Percentiles rank a stretch among this genome's conserved stretches.
phyloP scores from a whole-genome alignment of 2,888 invertebrate genomes.

The Drosophila acutilabella region DNA sequence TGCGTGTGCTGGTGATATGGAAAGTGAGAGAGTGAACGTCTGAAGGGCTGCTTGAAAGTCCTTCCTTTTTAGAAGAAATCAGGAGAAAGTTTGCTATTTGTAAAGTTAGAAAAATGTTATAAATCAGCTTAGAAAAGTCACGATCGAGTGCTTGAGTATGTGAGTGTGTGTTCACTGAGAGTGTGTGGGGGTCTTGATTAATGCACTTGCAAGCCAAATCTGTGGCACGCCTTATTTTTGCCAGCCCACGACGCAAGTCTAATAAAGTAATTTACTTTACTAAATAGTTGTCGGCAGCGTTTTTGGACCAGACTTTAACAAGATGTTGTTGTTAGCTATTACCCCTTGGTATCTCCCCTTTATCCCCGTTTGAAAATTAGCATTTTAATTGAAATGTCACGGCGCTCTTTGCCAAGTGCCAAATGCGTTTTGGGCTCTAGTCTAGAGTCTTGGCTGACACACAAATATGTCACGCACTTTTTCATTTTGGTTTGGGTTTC shows the following conservation, averaged over 20 bases:
- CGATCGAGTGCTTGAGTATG: slow-evolving; percentile 75
- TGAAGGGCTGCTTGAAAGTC: slow-evolving; percentile 58
- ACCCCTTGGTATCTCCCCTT: slow-evolving; percentile 9
- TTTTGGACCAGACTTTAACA: slow-evolving; percentile 60
- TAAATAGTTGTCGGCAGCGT: slow-evolving; percentile 75
- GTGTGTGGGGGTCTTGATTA: slow-evolving; percentile 73
- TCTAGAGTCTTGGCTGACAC: slow-evolving; percentile 15
- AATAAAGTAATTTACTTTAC: slow-evolving; percentile 78
- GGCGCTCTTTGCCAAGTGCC: slow-evolving; percentile 70
- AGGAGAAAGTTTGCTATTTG: slow-evolving; percentile 48
- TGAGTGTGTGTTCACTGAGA: slow-evolving; percentile 21
- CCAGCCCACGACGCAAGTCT: slow-evolving; percentile 60
- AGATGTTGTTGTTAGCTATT: slow-evolving; percentile 44
- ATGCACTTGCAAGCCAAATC: slow-evolving; percentile 68
- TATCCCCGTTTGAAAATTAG: slow-evolving; percentile 67
- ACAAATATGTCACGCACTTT: slow-evolving; percentile 71
- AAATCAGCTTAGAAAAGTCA: slow-evolving; percentile 78
- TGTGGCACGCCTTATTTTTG: slow-evolving; percentile 51
- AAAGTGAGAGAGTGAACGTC: slow-evolving; percentile 45
- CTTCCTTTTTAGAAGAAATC: slow-evolving; percentile 35
- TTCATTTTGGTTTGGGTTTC: slow-evolving; percentile 46
- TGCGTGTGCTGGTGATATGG: slow-evolving; percentile 30
- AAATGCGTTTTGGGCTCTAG: slow-evolving; percentile 50
- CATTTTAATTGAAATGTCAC: slow-evolving; percentile 83
- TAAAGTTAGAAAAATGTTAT: slow-evolving; percentile 46